Conservation (phyloP, 2,797 vertebrate genomes). For the Micropoecilia bifurca region DNA sequence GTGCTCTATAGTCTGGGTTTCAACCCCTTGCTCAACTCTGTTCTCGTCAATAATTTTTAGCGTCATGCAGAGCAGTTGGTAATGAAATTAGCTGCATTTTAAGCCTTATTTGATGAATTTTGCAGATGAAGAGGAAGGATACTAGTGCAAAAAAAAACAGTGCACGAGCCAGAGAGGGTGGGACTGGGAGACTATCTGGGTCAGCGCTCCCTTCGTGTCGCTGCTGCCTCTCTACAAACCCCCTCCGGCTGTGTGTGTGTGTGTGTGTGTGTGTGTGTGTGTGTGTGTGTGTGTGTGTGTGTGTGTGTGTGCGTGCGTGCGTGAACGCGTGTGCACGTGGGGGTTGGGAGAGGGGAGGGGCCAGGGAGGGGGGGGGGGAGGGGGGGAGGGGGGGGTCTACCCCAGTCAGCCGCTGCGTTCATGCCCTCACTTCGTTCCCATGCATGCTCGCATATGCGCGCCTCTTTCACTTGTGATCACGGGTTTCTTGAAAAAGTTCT, state of each 20-base stretch:
- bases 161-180: conserved; percentile 51
- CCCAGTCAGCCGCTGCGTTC: conserved; percentile 48
- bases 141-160: conserved; percentile 29
- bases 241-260: conserved; percentile 39
- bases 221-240: conserved; percentile 59
- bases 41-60: neutral
- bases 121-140: neutral
- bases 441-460: conserved; percentile 18
- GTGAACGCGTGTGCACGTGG: conserved; percentile 19
- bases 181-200: conserved; percentile 72
- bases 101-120: neutral
- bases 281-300: conserved; percentile 29
- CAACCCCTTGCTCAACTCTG: neutral
- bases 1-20: neutral
- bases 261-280: conserved; percentile 22
- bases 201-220: conserved; percentile 66
- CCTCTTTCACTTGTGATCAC: conserved; percentile 21
- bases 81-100: neutral
- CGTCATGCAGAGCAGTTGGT: neutral
- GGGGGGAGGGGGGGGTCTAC: conserved; percentile 50
- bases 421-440: conserved; percentile 40
- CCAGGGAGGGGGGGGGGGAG: conserved; percentile 47
- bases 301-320: too few relatives aligned
- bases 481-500: conserved; percentile 15
- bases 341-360: conserved; percentile 53